Evolutionary conservation across 1,140 invertebrate species (phyloP), one percentile per base, ranked within the genome.

Genomic region (Branchinecta lindahli): DNA sequence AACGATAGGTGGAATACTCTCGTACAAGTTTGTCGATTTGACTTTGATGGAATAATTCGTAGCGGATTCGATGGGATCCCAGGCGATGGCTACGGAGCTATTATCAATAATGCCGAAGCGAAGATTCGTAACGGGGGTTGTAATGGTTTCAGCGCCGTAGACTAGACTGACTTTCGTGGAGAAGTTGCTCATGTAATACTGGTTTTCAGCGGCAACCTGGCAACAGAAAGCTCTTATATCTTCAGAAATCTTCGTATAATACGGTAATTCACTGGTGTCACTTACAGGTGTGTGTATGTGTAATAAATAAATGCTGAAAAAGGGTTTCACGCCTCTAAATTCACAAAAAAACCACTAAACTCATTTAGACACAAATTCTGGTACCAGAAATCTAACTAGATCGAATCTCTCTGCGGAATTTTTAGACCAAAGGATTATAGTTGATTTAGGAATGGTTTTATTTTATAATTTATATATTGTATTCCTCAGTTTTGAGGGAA

Each of bases 121-220:
- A 3, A 89, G 78, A 69, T 85, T 80, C 52, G 80, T 76, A 0
- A 90, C 80, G 8, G 82, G 78, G 69, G 85, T 82, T 0, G 89
- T 80, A 73, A 85, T 83, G 0, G 85, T 82, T 9, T 82, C 77
- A 0, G 82, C 82, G 72, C 88, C 86, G 74, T 85, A 87, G 2
- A 76, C 78, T 8, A 88, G 74, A 7, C 75, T 82, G n/a, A 72
- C 61, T 8, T 66, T 61, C 10, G 71, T 46, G 0, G 87, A 88
- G 0, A 80, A 79, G 7, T 78, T 75, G 0, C 88, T 89, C 47
- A 83, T 81, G 73, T 79, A 80, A 2, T 78, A 77, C 20, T 77
- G 76, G 75, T 89, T 89, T 66, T 82, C 82, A 4, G 87, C 88
- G 0, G 83, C 79, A n/a, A 91, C 82, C 85, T 87, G 75, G 5